These are phyloP conservation scores for Nannoperca obscura DNA, from an alignment of 2,797 vertebrate genomes.

Conservation along the genomic window DNA sequence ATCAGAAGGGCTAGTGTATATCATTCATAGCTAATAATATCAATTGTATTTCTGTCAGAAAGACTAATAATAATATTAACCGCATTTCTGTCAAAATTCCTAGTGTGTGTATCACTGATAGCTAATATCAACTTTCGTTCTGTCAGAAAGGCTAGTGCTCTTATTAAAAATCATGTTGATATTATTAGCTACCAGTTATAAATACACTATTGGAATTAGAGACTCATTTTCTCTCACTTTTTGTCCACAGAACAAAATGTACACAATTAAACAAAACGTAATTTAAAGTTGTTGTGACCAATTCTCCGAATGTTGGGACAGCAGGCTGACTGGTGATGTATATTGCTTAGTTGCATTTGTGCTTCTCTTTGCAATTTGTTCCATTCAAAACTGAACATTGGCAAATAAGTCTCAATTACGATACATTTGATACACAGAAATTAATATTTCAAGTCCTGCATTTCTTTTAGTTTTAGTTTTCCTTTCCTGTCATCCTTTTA, in stretches of 20 bases:
- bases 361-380: constrained; percentile 22
- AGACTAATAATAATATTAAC: no score
- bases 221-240: background rate
- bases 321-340: background rate
- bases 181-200: no score
- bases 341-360: background rate
- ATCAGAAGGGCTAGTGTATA: no score
- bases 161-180: no score
- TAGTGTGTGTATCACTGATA: no score
- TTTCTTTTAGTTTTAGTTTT: background rate
- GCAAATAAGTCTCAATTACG: background rate
- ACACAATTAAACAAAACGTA: no score
- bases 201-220: no score
- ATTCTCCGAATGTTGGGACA: background rate
- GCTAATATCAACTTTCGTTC: no score
- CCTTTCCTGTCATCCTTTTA: background rate
- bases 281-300: background rate
- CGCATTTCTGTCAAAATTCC: no score
- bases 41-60: no score
- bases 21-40: no score
- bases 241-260: background rate
- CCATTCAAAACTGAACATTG: constrained; percentile 9
- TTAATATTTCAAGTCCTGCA: background rate
- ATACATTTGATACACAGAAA: background rate
- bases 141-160: no score